Base-by-base conservation (phyloP, 2,888 invertebrate species). In the Cataglyphis albicans region DNA sequence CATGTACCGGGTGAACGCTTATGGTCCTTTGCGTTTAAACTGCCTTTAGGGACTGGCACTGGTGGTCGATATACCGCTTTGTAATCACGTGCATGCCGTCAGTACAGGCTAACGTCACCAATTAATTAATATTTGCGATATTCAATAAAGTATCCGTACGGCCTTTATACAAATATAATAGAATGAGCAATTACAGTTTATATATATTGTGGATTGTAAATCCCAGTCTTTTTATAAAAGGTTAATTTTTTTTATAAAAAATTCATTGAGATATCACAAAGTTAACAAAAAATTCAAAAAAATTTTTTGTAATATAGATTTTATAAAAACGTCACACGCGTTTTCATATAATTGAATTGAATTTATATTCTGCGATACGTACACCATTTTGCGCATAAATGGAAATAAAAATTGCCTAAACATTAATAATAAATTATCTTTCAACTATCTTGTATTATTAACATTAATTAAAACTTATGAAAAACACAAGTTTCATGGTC, bases 71-170 rank as follows among this genome's bases (percentile, higher is more conserved):
- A 81, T 41, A 41, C n/a, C 59, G 59, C 61, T 57, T 74, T 65
- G 87, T 73, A 76, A 82, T 84, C 80, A 38, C 59, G 67, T 72
- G 57, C 78, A 78, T 72, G 5, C 76, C 21, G 52, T 41, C 70
- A 41, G 72, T 38, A 72, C 21, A 21, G 55, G 1, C 29, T 41
- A 55, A 55, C 76, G 38, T 55, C 73, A 59, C 70, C 52, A 75
- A 70, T 73, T 73, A 80, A 80, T 80, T 80, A 80, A 72, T 80
- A 80, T 80, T 80, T 80, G 78, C 35, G 7, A 72, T 35, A 44
- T 64, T 59, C 73, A 44, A 41, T 41, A 72, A 80, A 80, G 10
- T 44, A 7, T 73, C 38, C 32, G 5, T 21, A 3, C 15, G 44
- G 41, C 18, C 67, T 76, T 76, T 38, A 18, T 32, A 57, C 59